Evolutionary conservation across 2,113 vertebrate genomes (phyloP), one percentile per base, ranked within the genome.

Genomic region (Callospermophilus lateralis): DNA sequence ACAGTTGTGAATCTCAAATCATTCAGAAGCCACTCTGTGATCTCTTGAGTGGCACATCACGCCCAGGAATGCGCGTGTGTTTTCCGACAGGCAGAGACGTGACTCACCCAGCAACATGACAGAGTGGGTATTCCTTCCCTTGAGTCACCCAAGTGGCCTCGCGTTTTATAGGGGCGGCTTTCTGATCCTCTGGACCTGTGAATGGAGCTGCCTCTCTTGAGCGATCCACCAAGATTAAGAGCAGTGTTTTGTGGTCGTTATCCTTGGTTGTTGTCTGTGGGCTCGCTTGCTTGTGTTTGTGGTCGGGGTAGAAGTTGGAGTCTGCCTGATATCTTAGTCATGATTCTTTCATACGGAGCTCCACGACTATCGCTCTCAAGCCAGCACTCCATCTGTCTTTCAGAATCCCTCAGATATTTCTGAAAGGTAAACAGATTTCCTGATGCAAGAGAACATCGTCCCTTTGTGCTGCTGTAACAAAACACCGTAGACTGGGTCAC

Each of bases 11-110:
- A 94, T 87, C 76, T 84, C 26, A 30, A 74, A 37, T 55, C 80
- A 58, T 87, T 95, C 78, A 83, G 84, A 77, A 89, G 17, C 34
- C n/a, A 79, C 58, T 87, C 96, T 74, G 42, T 28, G 86, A 76
- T 80, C 86, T 42, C 34, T 51, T 89, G 70, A 94, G 45, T 91
- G 67, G 48, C 83, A 96, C 42, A 77, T 86, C 32, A 79, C 65
- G 72, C 61, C 26, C 37, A 89, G 70, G 77, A 93, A 93, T 93
- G 53, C 61, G 76, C 53, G 76, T 51, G 24, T 78, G 30, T 80
- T 97, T 96, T 77, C 48, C 70, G 42, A 72, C 58, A 97, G 94
- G 55, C 61, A 11, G 37, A 92, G 37, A 63, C 73, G 1, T 84
- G 89, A 77, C 90, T 67, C 58, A 34, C 83, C 16, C 39, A 48